Conservation (phyloP, 2,888 invertebrate genomes). For the Carpatolechia fugitivella region DNA sequence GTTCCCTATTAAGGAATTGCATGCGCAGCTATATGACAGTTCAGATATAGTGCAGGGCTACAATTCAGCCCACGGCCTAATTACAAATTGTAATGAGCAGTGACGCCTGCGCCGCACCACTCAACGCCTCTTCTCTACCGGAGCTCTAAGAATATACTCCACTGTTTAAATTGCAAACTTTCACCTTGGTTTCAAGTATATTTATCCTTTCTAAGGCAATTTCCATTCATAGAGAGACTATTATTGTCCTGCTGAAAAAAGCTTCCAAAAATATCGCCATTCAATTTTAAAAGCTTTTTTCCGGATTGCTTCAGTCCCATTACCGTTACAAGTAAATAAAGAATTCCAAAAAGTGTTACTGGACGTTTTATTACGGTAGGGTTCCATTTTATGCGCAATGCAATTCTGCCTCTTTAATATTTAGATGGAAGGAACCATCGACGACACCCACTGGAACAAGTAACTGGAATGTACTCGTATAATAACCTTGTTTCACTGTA, state of each 20-base stretch:
- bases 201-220: no score
- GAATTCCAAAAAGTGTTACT: background rate
- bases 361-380: background rate
- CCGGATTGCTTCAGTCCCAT: background rate
- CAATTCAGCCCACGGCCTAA: conserved; percentile 65
- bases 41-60: conserved; percentile 71
- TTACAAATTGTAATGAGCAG: conserved; percentile 75
- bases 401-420: conserved; percentile 15
- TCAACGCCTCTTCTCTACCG: conserved; percentile 35
- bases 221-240: no score
- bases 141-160: conserved; percentile 11
- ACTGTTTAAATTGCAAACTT: background rate
- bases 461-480: conserved; percentile 17
- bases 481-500: background rate
- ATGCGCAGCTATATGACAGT: conserved; percentile 28
- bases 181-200: no score
- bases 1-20: no score
- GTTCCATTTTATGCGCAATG: conserved; percentile 11
- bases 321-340: background rate
- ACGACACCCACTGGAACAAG: conserved; percentile 23
- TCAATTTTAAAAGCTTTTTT: background rate
- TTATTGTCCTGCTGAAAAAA: no score
- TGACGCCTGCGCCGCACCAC: conserved; percentile 37
- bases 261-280: background rate
- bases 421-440: conserved; percentile 18